A percentile compares a stretch with the other conserved stretches of the same genome.
phyloP scores from a whole-genome alignment of 1,140 invertebrate genomes.

The Copidosoma floridanum region DNA sequence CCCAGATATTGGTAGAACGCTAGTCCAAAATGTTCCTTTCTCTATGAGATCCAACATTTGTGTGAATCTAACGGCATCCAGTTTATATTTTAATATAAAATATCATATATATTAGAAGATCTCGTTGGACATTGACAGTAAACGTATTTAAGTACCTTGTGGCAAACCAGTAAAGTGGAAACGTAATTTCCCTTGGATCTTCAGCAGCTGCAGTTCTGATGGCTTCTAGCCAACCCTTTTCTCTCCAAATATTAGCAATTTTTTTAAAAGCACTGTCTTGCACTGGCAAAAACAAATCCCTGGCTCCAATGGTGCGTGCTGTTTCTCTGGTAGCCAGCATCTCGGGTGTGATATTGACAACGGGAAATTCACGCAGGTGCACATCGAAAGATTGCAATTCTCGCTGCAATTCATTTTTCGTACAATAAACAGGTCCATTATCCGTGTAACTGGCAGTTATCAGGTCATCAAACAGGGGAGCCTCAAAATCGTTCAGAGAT shows the following conservation, averaged over 20 bases:
- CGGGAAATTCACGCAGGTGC: conserved; percentile 44
- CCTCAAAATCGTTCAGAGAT: conserved; percentile 43
- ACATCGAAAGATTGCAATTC: conserved; percentile 43
- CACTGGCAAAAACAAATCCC: conserved; percentile 52
- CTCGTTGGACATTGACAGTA: no score
- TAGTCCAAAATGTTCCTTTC: conserved; percentile 44
- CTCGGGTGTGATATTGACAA: conserved; percentile 45
- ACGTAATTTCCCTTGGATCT: conserved; percentile 46
- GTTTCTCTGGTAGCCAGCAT: conserved; percentile 50
- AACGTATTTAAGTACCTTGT: conserved; percentile 35
- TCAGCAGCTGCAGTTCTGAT: conserved; percentile 54
- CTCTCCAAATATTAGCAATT: conserved; percentile 52
- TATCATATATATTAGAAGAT: neutral
- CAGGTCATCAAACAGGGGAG: conserved; percentile 33
- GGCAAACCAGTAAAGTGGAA: conserved; percentile 44
- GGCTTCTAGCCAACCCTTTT: conserved; percentile 61
- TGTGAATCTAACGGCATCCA: conserved; percentile 35
- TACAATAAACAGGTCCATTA: conserved; percentile 32
- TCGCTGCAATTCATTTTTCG: conserved; percentile 38
- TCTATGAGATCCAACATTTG: conserved; percentile 45
- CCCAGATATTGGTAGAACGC: conserved; percentile 44
- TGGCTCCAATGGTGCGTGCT: conserved; percentile 41
- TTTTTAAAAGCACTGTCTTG: conserved; percentile 53
- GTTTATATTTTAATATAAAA: no score
- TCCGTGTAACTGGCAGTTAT: conserved; percentile 37